Evolutionary conservation across 2,888 invertebrate genomes (phyloP).

Genomic region (Idaea aversata): DNA sequence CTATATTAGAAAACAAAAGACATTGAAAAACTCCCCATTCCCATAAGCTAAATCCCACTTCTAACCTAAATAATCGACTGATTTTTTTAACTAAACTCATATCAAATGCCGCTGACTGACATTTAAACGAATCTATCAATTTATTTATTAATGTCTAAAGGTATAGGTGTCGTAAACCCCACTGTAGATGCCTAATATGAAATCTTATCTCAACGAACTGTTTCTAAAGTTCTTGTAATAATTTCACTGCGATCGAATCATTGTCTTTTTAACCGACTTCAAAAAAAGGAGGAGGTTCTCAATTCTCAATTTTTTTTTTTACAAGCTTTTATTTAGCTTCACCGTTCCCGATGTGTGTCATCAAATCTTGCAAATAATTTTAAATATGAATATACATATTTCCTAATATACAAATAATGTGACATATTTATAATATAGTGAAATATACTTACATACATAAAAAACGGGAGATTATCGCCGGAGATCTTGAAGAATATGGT

Average conservation of each 20-base stretch:
- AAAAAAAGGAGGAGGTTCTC: too few species aligned
- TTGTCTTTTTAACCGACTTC: slow-evolving; percentile 22
- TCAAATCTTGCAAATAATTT: too few species aligned
- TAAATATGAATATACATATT: too few species aligned
- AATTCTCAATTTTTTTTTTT: too few species aligned
- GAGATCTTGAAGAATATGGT: too few species aligned
- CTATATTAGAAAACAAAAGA: too few species aligned
- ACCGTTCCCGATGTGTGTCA: too few species aligned
- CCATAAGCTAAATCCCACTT: background rate
- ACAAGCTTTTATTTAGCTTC: too few species aligned
- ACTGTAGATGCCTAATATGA: slow-evolving; percentile 42
- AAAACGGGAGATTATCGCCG: too few species aligned
- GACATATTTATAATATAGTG: too few species aligned
- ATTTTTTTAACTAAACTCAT: slow-evolving; percentile 57
- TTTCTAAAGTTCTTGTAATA: slow-evolving; percentile 27
- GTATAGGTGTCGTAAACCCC: slow-evolving; percentile 44
- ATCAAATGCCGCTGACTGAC: slow-evolving; percentile 46
- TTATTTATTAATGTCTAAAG: slow-evolving; percentile 38
- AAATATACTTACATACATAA: too few species aligned
- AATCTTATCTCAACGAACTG: slow-evolving; percentile 34
- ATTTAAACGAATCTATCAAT: slow-evolving; percentile 53
- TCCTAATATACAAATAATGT: too few species aligned
- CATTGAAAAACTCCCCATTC: background rate
- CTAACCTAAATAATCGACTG: slow-evolving; percentile 39
- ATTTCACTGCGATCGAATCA: slow-evolving; percentile 24